phyloP scores from a whole-genome alignment of 2,797 vertebrate species.

The Neosilurus mollespiculum region DNA sequence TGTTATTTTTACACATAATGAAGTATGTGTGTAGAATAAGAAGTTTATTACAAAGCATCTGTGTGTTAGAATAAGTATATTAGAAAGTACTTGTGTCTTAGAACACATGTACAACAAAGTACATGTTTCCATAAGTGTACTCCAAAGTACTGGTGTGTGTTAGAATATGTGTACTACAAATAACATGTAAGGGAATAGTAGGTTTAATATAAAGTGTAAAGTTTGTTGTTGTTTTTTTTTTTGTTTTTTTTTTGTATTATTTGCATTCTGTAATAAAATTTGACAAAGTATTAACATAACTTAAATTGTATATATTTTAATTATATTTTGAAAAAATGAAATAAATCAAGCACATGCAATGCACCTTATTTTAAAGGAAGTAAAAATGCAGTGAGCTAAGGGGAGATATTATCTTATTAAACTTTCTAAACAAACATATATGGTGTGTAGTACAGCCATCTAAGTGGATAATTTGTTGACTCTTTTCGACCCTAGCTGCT shows the following conservation, averaged over 20 bases:
- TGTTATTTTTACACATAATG: too few relatives aligned
- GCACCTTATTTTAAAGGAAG: background rate
- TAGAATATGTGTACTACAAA: background rate
- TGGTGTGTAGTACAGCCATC: constrained; percentile 6
- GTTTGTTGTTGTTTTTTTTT: too few relatives aligned
- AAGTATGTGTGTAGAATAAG: too few relatives aligned
- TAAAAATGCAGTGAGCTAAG: background rate
- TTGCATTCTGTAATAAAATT: background rate
- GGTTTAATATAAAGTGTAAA: too few relatives aligned
- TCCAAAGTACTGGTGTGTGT: background rate
- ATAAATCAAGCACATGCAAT: background rate
- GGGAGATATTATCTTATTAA: background rate
- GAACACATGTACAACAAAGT: too few relatives aligned
- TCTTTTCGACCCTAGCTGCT: constrained; percentile 35
- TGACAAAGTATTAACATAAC: background rate
- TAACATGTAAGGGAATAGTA: too few relatives aligned
- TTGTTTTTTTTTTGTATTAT: background rate
- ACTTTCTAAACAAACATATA: background rate
- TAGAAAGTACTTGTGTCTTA: background rate
- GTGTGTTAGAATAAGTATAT: background rate
- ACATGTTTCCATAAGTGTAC: background rate
- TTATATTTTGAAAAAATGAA: background rate
- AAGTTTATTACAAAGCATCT: too few relatives aligned
- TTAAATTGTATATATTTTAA: background rate
- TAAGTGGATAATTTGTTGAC: constrained; percentile 42